These are phyloP conservation scores for Cryptocephalus primarius DNA, from an alignment of 2,888 invertebrate species.

Conservation along the genomic window DNA sequence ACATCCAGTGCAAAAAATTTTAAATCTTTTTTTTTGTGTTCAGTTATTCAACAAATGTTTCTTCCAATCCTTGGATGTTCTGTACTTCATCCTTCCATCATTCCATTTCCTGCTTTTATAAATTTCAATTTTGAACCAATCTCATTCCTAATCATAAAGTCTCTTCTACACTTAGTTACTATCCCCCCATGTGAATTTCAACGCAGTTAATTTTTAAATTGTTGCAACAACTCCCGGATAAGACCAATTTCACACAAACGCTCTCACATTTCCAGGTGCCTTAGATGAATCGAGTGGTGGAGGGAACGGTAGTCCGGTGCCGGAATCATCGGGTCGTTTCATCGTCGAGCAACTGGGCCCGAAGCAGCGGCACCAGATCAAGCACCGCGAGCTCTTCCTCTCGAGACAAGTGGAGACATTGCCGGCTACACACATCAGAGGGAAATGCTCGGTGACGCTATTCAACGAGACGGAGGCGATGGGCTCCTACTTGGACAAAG, in stretches of 20 bases:
- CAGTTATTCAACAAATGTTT: no score
- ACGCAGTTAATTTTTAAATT: background rate
- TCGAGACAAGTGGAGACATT: constrained; percentile 96
- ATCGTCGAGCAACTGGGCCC: constrained; percentile 44
- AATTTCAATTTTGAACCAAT: no score
- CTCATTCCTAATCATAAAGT: no score
- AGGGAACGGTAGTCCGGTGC: constrained; percentile 23
- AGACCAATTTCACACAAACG: background rate
- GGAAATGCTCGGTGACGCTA: constrained; percentile 97
- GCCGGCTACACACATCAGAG: constrained; percentile 97
- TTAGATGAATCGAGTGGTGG: constrained; percentile 29
- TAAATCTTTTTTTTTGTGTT: no score
- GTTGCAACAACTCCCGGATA: background rate
- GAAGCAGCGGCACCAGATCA: constrained; percentile 89
- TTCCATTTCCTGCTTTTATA: no score
- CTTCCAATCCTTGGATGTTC: no score
- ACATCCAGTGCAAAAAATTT: no score
- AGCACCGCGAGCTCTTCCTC: constrained; percentile 95
- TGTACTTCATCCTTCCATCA: no score
- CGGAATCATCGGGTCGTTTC: constrained; percentile 18
- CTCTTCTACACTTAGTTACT: no score
- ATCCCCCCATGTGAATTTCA: no score
- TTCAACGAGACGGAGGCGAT: constrained; percentile 98
- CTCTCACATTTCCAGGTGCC: constrained; percentile 29
- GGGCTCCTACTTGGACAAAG: constrained; percentile 88